Evolutionary conservation across 2,797 vertebrate species (phyloP).

Genomic region (Schizopygopsis malacanthus): DNA sequence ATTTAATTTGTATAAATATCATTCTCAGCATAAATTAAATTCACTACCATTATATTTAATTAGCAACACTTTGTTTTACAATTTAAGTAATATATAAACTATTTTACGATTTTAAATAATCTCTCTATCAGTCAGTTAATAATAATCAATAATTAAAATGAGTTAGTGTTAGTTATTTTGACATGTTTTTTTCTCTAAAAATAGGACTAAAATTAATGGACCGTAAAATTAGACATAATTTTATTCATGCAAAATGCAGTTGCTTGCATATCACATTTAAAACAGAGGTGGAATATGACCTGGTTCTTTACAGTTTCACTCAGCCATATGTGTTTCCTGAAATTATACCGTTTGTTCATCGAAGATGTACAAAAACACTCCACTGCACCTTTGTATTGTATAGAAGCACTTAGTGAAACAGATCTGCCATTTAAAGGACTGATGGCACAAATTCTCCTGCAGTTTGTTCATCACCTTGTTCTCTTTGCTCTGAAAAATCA

Average conservation of each 20-base stretch:
- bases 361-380: background rate
- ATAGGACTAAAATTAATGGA: background rate
- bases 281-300: background rate
- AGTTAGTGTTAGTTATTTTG: background rate
- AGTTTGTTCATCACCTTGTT: background rate
- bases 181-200: background rate
- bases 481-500: slow-evolving; percentile 14
- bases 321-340: background rate
- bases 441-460: background rate
- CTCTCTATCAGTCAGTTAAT: background rate
- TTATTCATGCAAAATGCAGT: background rate
- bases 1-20: background rate
- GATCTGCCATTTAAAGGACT: slow-evolving; percentile 1
- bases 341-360: background rate
- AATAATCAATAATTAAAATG: background rate
- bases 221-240: background rate
- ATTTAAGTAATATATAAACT: background rate
- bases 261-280: background rate
- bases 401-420: slow-evolving; percentile 3
- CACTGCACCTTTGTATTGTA: background rate
- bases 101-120: background rate
- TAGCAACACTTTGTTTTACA: background rate
- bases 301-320: background rate
- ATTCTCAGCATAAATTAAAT: background rate
- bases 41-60: background rate